Percentiles rank a stretch among this genome's conserved stretches.
Conservation (phyloP, 2,113 vertebrate species). For the Psittacus erithacus region DNA sequence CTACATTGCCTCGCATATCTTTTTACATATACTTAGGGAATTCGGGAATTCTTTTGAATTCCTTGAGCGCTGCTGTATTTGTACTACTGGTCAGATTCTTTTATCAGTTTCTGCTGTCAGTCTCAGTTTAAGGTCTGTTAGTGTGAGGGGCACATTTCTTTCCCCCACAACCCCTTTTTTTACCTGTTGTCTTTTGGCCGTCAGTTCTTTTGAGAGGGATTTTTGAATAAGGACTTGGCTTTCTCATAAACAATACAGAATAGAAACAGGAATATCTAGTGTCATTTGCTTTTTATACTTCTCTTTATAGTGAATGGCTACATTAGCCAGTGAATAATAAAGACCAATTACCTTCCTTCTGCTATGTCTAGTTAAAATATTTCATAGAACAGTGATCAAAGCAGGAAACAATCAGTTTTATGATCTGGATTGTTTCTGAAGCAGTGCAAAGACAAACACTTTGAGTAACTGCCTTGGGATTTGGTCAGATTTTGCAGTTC, state of each 20-base stretch:
- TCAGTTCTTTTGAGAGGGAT: neutral
- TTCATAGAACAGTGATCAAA: neutral
- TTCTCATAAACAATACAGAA: neutral
- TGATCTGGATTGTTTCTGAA: neutral
- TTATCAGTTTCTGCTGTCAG: constrained; percentile 8
- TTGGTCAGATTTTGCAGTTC: neutral
- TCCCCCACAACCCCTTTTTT: neutral
- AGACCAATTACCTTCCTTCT: neutral
- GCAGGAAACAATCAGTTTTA: neutral
- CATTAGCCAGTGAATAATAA: neutral
- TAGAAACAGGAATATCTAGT: neutral
- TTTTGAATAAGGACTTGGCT: neutral
- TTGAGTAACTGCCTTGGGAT: neutral
- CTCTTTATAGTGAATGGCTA: neutral
- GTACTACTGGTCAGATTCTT: neutral
- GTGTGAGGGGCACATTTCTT: neutral
- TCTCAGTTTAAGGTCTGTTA: neutral
- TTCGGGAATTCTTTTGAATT: constrained; percentile 29
- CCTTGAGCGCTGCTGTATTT: neutral
- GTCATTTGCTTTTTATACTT: neutral
- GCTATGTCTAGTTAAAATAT: neutral
- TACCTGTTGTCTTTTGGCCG: neutral
- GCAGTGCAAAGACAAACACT: neutral
- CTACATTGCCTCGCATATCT: neutral
- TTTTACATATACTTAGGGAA: neutral